Evolutionary conservation across 2,888 invertebrate species (phyloP).

Genomic region (Drosophila sordidula): DNA sequence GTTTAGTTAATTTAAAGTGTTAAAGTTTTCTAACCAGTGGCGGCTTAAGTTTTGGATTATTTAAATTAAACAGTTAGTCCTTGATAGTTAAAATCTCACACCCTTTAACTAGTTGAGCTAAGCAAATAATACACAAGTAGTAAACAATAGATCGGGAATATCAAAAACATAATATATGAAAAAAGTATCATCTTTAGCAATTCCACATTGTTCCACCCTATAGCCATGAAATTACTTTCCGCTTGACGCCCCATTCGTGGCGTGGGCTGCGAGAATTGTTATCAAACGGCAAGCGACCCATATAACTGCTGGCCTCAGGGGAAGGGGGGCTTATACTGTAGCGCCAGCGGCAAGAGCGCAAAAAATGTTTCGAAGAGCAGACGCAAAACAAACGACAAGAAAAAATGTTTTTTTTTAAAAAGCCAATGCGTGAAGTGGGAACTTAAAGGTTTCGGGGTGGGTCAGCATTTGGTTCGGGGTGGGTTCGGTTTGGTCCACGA

Average conservation of each 20-base stretch:
- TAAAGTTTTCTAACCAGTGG: too few species aligned
- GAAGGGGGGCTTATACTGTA: constrained; percentile 17
- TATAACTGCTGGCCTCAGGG: constrained; percentile 60
- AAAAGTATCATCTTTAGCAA: constrained; percentile 32
- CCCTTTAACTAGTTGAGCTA: too few species aligned
- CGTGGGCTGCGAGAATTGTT: constrained; percentile 53
- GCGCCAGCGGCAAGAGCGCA: constrained; percentile 23
- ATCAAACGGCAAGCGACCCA: constrained; percentile 72
- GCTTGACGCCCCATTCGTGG: constrained; percentile 43
- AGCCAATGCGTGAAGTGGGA: constrained; percentile 44
- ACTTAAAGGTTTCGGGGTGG: constrained; percentile 42
- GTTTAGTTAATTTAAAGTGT: too few species aligned
- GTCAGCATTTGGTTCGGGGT: constrained; percentile 41
- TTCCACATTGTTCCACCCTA: constrained; percentile 66
- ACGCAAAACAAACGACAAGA: constrained; percentile 67
- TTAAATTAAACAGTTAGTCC: too few species aligned
- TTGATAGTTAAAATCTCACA: too few species aligned
- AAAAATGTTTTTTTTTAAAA: constrained; percentile 32
- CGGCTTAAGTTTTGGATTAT: too few species aligned
- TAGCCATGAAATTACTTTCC: constrained; percentile 81
- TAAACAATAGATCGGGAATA: constrained; percentile 12
- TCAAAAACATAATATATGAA: constrained; percentile 29
- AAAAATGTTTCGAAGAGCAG: constrained; percentile 38
- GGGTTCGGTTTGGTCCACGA: constrained; percentile 48
- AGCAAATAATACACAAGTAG: not conserved